A percentile compares a stretch with the other conserved stretches of the same genome.
Evolutionary conservation across 2,888 invertebrate species (phyloP).

Genomic region (Laothoe populi): DNA sequence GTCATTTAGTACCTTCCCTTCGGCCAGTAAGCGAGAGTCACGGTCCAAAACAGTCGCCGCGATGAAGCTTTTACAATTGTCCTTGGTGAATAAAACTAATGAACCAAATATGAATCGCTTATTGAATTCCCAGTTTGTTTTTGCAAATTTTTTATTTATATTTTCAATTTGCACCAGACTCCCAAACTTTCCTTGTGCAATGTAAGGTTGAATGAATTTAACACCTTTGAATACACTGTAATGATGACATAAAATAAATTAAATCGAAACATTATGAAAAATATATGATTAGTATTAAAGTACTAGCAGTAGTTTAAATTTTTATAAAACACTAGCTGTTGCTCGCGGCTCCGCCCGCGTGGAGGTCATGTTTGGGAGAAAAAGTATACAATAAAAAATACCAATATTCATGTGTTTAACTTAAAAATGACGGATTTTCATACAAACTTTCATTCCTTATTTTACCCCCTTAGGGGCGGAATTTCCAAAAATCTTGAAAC

Average conservation of each 20-base stretch:
- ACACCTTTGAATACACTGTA: conserved; percentile 71
- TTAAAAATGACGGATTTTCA: no score
- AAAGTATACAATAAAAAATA: no score
- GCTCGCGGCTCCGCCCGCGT: no score
- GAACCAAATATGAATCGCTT: conserved; percentile 89
- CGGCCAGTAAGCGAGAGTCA: conserved; percentile 58
- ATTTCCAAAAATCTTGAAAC: no score
- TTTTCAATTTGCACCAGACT: conserved; percentile 58
- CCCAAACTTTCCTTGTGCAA: conserved; percentile 63
- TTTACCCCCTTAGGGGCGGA: no score
- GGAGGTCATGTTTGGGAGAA: no score
- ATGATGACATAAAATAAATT: neutral
- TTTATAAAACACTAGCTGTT: no score
- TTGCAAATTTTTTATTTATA: conserved; percentile 56
- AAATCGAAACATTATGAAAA: no score
- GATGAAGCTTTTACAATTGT: conserved; percentile 87
- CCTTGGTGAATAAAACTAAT: conserved; percentile 88
- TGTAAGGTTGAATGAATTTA: conserved; percentile 63
- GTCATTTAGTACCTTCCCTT: conserved; percentile 59
- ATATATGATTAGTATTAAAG: no score
- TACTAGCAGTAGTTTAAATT: no score
- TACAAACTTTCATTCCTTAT: no score
- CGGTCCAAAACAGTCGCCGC: conserved; percentile 88
- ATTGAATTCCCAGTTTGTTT: conserved; percentile 66
- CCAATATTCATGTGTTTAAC: no score